phyloP scores from a whole-genome alignment of 2,797 vertebrate genomes.

The Sternotherus odoratus region DNA sequence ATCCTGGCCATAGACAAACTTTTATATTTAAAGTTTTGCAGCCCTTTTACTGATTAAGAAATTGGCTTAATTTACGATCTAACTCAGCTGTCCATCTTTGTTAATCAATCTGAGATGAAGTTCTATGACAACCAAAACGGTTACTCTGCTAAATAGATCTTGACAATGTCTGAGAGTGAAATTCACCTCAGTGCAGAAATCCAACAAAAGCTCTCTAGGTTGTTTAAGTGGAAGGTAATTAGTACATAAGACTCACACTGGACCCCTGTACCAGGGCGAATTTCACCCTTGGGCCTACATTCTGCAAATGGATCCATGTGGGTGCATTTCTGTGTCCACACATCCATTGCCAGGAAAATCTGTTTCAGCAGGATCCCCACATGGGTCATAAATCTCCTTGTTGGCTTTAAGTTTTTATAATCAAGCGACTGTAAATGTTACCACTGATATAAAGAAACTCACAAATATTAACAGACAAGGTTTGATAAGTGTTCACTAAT shows the following conservation, averaged over 20 bases:
- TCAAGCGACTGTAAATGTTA: neutral
- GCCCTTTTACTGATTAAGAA: neutral
- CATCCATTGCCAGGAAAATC: neutral
- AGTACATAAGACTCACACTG: neutral
- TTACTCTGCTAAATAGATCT: neutral
- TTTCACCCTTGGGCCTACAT: neutral
- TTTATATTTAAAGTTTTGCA: neutral
- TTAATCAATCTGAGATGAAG: neutral
- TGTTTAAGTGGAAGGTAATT: neutral
- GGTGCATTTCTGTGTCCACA: neutral
- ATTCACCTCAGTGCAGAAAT: neutral
- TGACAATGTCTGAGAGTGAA: neutral
- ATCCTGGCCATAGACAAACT: too few species aligned
- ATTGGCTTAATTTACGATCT: neutral
- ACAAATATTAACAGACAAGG: neutral
- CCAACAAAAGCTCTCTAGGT: neutral
- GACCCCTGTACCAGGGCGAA: neutral
- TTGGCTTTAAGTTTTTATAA: neutral
- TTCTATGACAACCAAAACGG: neutral
- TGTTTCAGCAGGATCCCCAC: neutral
- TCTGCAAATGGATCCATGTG: neutral
- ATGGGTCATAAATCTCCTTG: neutral
- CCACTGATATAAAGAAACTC: neutral
- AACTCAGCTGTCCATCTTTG: neutral
- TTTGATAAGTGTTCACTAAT: rapidly evolving